These are phyloP conservation scores for Epinotia brunnichana DNA, from an alignment of 2,888 invertebrate genomes.

Conservation along the genomic window DNA sequence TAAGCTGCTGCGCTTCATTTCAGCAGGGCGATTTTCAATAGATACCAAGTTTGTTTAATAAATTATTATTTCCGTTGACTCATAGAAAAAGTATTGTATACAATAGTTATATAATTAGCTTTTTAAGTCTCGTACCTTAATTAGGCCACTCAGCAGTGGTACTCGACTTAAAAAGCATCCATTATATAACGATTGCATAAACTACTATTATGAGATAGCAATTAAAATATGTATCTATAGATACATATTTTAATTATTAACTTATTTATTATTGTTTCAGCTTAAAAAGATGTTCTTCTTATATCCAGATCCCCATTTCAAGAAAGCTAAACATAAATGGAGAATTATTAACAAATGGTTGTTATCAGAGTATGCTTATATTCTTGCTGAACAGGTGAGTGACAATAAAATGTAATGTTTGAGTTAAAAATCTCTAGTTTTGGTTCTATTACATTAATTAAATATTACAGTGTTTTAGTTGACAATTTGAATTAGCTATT, in stretches of 20 bases:
- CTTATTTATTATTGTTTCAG: slow-evolving; percentile 79
- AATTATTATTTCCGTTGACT: too few relatives aligned
- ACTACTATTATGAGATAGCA: neutral
- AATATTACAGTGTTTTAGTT: neutral
- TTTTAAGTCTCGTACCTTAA: too few relatives aligned
- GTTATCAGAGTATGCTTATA: slow-evolving; percentile 98
- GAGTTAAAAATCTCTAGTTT: neutral
- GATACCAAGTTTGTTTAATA: too few relatives aligned
- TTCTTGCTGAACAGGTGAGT: slow-evolving; percentile 91
- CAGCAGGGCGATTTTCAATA: too few relatives aligned
- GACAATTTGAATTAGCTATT: neutral
- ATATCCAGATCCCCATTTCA: slow-evolving; percentile 99
- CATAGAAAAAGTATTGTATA: too few relatives aligned
- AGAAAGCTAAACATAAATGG: slow-evolving; percentile 99
- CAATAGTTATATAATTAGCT: too few relatives aligned
- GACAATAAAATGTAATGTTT: neutral
- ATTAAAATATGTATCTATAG: neutral
- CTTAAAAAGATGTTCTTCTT: slow-evolving; percentile 98
- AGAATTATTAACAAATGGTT: slow-evolving; percentile 97
- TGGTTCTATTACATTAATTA: neutral
- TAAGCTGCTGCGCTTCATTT: too few relatives aligned
- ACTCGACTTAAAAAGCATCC: too few relatives aligned
- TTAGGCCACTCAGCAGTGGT: too few relatives aligned
- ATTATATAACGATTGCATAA: too few relatives aligned
- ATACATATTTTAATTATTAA: too few relatives aligned